A percentile compares a stretch with the other conserved stretches of the same genome.
phyloP scores from a whole-genome alignment of 1,140 invertebrate species.

The Drosophila ohnishii region DNA sequence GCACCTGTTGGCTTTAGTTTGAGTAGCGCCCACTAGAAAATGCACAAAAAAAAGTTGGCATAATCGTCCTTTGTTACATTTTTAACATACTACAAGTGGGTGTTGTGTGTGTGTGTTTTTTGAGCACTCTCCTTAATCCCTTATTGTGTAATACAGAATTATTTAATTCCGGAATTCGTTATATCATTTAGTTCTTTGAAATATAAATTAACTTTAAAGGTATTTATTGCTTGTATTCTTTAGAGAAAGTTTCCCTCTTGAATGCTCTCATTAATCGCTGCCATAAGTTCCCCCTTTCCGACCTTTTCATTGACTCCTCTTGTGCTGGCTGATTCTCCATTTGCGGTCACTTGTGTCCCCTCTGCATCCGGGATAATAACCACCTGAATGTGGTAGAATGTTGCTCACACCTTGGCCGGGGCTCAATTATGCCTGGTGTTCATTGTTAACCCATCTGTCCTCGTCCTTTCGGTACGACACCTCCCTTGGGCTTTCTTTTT shows the following conservation, averaged over 20 bases:
- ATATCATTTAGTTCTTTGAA: background rate
- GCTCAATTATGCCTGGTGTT: constrained; percentile 51
- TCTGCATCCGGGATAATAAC: constrained; percentile 12
- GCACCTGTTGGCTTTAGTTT: constrained; percentile 36
- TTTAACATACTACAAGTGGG: constrained; percentile 6
- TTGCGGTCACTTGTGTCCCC: constrained; percentile 28
- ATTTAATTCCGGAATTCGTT: constrained; percentile 3
- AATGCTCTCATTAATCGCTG: background rate
- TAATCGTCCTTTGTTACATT: constrained; percentile 34
- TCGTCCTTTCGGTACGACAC: constrained; percentile 17
- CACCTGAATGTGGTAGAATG: constrained; percentile 17
- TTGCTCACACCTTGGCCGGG: constrained; percentile 13
- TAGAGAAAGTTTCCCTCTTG: background rate
- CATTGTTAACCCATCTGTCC: constrained; percentile 43
- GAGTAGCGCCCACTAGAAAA: constrained; percentile 39
- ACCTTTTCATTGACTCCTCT: background rate
- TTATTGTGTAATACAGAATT: background rate
- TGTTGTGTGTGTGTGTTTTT: background rate
- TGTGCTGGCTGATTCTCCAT: constrained; percentile 5
- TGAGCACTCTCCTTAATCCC: background rate
- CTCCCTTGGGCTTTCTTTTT: constrained; percentile 35
- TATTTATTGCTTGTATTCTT: background rate
- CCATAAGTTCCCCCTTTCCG: background rate
- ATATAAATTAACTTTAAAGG: background rate
- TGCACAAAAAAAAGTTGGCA: constrained; percentile 11